phyloP scores from a whole-genome alignment of 2,113 vertebrate species.

The Eretmochelys imbricata region DNA sequence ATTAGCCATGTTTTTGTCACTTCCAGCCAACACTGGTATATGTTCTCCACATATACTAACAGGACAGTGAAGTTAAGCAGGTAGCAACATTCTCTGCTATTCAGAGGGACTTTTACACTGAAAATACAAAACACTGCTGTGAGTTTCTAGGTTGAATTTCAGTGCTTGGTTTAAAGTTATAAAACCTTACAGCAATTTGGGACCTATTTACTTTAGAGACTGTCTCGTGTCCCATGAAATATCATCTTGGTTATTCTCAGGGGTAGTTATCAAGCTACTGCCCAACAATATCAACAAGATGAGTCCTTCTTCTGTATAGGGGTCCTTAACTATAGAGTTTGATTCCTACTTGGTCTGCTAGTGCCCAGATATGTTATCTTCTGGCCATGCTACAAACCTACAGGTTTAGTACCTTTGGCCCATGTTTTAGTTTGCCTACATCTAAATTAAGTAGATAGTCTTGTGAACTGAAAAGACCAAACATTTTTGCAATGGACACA shows the following conservation, averaged over 20 bases:
- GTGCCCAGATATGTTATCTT: background rate
- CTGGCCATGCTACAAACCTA: background rate
- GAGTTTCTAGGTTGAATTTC: background rate
- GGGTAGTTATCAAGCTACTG: background rate
- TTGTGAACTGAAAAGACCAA: conserved; percentile 22
- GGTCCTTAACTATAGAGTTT: background rate
- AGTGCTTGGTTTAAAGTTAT: background rate
- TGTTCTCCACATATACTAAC: background rate
- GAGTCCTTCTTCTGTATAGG: background rate
- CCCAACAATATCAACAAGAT: background rate
- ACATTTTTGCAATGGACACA: background rate
- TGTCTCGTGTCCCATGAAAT: background rate
- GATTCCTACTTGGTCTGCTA: background rate
- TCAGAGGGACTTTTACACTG: rapidly evolving
- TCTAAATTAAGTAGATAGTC: conserved; percentile 24
- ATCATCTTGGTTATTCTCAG: background rate
- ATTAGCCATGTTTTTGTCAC: background rate
- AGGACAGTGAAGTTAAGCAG: background rate
- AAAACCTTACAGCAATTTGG: background rate
- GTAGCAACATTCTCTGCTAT: background rate
- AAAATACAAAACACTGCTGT: background rate
- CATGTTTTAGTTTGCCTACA: conserved; percentile 39
- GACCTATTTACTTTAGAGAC: background rate
- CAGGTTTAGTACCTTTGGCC: background rate
- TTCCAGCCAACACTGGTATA: background rate